Conservation (phyloP, 2,113 vertebrate genomes). For the Rafetus swinhoei region DNA sequence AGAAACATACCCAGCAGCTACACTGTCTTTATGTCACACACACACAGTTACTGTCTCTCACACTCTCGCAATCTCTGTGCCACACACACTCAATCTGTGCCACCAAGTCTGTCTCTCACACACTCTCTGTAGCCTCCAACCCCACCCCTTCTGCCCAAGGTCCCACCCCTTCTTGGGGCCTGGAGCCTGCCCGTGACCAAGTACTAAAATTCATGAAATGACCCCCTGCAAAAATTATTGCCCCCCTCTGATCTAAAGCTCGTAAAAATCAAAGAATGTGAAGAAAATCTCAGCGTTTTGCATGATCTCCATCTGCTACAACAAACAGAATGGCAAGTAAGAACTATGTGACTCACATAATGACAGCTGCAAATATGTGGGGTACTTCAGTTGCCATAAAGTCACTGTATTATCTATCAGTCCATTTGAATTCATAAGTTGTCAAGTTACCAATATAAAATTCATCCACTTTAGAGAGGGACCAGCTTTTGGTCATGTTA, state of each 20-base stretch:
- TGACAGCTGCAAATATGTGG: neutral
- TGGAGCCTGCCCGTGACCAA: no score
- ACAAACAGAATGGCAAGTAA: neutral
- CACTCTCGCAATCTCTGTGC: no score
- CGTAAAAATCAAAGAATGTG: neutral
- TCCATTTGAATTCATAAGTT: constrained; percentile 33
- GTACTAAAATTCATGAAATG: no score
- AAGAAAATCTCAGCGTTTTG: neutral
- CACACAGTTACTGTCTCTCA: no score
- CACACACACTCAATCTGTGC: no score
- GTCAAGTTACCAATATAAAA: neutral
- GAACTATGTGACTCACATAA: rapidly evolving
- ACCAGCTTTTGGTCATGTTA: neutral
- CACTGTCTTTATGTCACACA: no score
- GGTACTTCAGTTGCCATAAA: constrained; percentile 22
- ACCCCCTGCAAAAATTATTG: no score
- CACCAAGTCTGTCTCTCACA: no score
- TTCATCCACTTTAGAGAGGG: neutral
- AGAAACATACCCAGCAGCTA: no score
- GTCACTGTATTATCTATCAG: constrained; percentile 49
- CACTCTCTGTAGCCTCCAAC: no score
- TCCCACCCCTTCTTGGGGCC: no score
- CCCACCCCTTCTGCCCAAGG: no score
- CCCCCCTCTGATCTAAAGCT: neutral
- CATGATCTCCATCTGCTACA: neutral